Base-by-base conservation (phyloP, 2,888 invertebrate genomes). In the Pseudolycoriella hygida region DNA sequence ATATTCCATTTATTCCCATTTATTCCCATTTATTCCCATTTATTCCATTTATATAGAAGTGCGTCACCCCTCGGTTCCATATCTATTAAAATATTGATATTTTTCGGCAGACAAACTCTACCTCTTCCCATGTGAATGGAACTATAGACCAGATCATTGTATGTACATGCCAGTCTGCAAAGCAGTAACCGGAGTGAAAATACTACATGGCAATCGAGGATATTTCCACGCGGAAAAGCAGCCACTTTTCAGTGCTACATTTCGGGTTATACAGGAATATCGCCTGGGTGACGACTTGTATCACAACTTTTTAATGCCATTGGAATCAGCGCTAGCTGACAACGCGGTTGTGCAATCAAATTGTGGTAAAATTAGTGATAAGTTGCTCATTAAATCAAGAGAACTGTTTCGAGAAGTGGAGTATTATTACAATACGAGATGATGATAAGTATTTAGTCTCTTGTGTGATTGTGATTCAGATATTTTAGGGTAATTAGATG, bases 141-240 rank as follows among this genome's bases (percentile, higher is more conserved):
- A 96, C 65, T 94, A 84, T 66, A 77, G 94, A 42, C 81, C 92
- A 2, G 94, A 96, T 67, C 94, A 94, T 64, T 96, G 96, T 64
- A 88, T 89, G 84, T 96, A 94, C 59, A 85, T 83, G 66, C 86
- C 82, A 59, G 81, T 86, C 3, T 94, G 94, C 62, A 72, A 76
- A 42, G 55, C 55, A 14, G 60, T 67, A 4, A 49, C 55, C 30
- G 94, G 93, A 2, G 78, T 86, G n/a, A 72, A 77, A 50, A 73
- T 94, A 6, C 60, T 94, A 41, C 96, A 96, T 60, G 94, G 92
- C 32, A 90, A 85, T 54, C 71, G 94, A 44, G 76, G 80, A 3
- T 83, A 82, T 44, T 93, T 92, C 64, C 87, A 89, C 61, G 78
- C 76, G 0, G 72, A 80, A 51, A 89, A 85, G 60, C 88, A 92